Conservation (phyloP, 2,113 vertebrate species). For the Alexandromys fortis region DNA sequence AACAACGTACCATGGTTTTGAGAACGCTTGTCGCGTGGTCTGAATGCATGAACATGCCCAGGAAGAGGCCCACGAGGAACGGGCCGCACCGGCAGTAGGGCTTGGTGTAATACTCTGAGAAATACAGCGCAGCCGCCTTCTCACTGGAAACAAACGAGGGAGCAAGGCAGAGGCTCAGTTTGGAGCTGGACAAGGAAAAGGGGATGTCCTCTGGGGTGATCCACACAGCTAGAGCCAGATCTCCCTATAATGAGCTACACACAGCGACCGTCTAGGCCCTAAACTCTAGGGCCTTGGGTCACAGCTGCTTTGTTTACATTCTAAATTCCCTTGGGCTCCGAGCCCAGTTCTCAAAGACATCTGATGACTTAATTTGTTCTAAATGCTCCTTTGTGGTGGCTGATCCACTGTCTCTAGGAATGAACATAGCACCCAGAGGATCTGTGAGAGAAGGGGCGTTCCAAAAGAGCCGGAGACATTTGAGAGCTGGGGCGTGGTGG, state of each 20-base stretch:
- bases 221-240: neutral
- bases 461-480: neutral
- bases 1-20: slow-evolving; percentile 84
- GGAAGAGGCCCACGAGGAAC: slow-evolving; percentile 89
- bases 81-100: slow-evolving; percentile 91
- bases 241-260: neutral
- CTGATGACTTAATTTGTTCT: neutral
- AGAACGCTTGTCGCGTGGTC: slow-evolving; percentile 81
- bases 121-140: slow-evolving; percentile 80
- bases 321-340: neutral
- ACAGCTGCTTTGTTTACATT: neutral
- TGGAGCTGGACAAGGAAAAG: neutral
- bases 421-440: neutral
- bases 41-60: slow-evolving; percentile 86
- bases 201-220: neutral
- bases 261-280: neutral
- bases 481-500: neutral
- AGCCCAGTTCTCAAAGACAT: neutral
- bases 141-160: slow-evolving; percentile 79
- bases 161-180: neutral
- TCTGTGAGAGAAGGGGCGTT: neutral
- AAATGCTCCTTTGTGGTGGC: neutral
- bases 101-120: slow-evolving; percentile 89
- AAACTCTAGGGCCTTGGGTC: neutral
- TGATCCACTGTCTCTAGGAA: neutral